Base-by-base conservation (phyloP, 2,888 invertebrate genomes). In the Pyrochroa serraticornis region DNA sequence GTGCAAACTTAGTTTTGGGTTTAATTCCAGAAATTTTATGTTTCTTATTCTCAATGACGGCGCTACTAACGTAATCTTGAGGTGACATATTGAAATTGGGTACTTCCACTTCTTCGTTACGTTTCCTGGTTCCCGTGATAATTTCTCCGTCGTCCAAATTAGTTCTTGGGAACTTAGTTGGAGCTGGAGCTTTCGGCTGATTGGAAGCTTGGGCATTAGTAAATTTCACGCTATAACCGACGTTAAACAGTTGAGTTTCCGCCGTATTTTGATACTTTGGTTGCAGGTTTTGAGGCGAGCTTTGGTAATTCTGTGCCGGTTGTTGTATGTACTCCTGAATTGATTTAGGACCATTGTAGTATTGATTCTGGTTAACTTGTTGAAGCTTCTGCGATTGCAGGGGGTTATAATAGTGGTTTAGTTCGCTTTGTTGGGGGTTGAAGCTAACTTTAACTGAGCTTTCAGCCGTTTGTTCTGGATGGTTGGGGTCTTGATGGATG, bases 381-480 rank as follows among this genome's bases (percentile, higher is more conserved):
- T 38, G 30, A 10, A n/a, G 55, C 12, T 48, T 42, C 34, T 34
- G 14, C 32, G 31, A 33, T 9, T 13, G 2, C 7, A 6, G 38
- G 31, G 7, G 12, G 36, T 41, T 45, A 42, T 31, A 12, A 39
- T 31, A 30, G 9, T 8, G 14, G 34, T 22, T 33, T 8, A 2
- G 9, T 37, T 47, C 47, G 30, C 6, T 5, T 8, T 46, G 33
- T 13, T 60, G 31, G 3, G 57, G 34, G 34, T 63, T 56, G 32
- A 65, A 56, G 13, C 65, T 66, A 8, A 73, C 70, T 13, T 69
- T 64, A 14, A 73, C 66, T 7, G 65, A 60, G 45, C 73, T 73
- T 59, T 71, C 63, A 0, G 74, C 70, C 8, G 66, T 57, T 46
- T 66, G 66, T 41, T 71, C 69, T 0, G 68, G 68, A 59, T 68